Evolutionary conservation across 2,888 invertebrate species (phyloP).

Genomic region (Tipula lateralis): DNA sequence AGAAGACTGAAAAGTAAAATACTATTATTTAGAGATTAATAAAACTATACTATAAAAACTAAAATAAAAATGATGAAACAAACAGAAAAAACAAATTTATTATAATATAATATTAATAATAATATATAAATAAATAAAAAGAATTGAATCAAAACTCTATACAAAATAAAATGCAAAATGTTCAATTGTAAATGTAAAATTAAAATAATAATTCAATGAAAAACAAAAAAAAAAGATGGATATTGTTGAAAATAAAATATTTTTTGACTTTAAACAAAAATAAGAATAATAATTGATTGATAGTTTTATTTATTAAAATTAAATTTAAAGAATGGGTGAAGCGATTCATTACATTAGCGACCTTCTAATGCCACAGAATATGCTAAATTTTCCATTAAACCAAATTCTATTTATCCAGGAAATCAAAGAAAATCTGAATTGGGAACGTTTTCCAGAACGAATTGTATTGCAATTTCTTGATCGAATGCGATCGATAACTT

Average conservation of each 20-base stretch:
- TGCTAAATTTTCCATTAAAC: no score
- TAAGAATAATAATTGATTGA: background rate
- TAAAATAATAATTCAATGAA: background rate
- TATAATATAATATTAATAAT: background rate
- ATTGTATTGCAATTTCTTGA: no score
- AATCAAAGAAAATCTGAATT: no score
- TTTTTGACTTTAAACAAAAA: background rate
- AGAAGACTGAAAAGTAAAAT: conserved; percentile 24
- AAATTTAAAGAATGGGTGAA: no score
- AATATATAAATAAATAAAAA: background rate
- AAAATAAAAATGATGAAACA: background rate
- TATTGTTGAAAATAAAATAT: background rate
- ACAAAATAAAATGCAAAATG: background rate
- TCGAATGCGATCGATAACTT: no score
- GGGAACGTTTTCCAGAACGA: no score
- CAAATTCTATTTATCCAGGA: no score
- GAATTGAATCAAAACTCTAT: conserved; percentile 3
- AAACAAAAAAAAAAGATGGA: background rate
- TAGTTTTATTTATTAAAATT: background rate
- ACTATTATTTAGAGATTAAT: conserved; percentile 24
- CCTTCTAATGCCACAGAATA: no score
- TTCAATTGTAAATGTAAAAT: background rate
- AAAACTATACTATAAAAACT: background rate
- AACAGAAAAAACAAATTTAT: background rate
- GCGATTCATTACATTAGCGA: no score